Evolutionary conservation across 2,113 vertebrate genomes (phyloP).

Genomic region (Sisor rabdophorus): DNA sequence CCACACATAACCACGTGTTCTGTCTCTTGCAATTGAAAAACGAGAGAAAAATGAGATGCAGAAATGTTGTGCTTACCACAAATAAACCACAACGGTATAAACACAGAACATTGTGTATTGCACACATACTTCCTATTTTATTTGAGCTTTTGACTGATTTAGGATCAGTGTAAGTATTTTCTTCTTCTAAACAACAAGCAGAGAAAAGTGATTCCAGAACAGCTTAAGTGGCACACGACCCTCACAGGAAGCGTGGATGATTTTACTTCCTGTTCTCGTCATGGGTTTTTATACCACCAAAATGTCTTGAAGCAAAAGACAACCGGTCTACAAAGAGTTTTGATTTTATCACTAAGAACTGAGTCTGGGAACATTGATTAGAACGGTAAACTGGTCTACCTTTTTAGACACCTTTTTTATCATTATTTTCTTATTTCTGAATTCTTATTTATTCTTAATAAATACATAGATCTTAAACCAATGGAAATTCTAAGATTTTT

Average conservation of each 20-base stretch:
- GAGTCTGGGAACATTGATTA: not conserved
- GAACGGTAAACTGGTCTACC: not conserved
- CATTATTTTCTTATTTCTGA: too few relatives aligned
- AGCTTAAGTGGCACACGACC: not conserved
- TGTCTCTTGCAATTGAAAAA: not conserved
- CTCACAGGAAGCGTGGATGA: slow-evolving; percentile 8
- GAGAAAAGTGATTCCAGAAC: not conserved
- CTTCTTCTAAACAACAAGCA: not conserved
- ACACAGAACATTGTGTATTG: not conserved
- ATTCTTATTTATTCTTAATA: too few relatives aligned
- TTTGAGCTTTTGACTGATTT: not conserved
- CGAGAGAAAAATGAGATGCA: not conserved
- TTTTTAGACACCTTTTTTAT: not conserved
- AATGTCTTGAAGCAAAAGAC: not conserved
- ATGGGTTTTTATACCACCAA: not conserved
- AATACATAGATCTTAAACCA: not conserved
- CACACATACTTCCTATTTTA: not conserved
- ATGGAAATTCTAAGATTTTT: not conserved
- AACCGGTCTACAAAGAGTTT: not conserved
- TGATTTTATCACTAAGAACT: not conserved
- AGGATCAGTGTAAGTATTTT: not conserved
- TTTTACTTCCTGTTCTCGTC: not conserved
- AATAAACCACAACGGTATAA: not conserved
- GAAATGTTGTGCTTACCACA: not conserved
- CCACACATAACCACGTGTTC: not conserved